Base-by-base conservation (phyloP, 1,140 invertebrate species). In the Zophobas morio region DNA sequence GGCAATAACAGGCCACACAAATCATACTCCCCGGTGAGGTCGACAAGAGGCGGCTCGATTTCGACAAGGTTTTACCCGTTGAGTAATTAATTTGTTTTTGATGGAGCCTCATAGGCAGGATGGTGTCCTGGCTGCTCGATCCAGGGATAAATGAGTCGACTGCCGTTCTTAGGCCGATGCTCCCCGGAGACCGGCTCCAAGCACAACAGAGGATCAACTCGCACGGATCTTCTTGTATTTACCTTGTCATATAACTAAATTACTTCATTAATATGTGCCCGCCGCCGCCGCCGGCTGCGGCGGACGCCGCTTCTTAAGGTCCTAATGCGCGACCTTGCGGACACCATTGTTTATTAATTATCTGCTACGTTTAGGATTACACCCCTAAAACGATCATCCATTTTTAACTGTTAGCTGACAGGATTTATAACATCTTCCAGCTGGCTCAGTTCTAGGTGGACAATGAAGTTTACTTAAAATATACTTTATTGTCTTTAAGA, bases 241-340 rank as follows among this genome's bases (percentile, higher is more conserved):
- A 84, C 82, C 83, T 83, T 84, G 83, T 84, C 82, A 84, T 84
- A 84, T 83, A 83, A 84, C 82, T 82, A 83, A 84, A 84, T 84
- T 83, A 83, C 75, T 84, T 83, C 80, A 82, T 84, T 84, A 83
- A 82, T 83, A 83, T 81, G 80, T 79, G 77, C 78, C 51, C 73
- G 51, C 46, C 70, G 34, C 49, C 42, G 32, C 46, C 70, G 34
- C 49, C 42, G 32, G 42, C 47, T 72, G 35, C 35, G 32, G 8
- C 35, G 57, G 4, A 36, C 57, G 60, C 6, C 60, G 49, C 4
- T 51, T 66, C 60, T 66, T 66, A 66, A 66, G 6, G 42, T 37
- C 57, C 8, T 20, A 32, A 63, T 39, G 8, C 36, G 35, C 35
- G 8, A 39, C 2, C 57, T 4, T 46, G 20, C 54, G 34, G 8